Percentiles rank a stretch among this genome's conserved stretches.
Conservation (phyloP, 1,140 invertebrate species). For the Hormaphis cornu region DNA sequence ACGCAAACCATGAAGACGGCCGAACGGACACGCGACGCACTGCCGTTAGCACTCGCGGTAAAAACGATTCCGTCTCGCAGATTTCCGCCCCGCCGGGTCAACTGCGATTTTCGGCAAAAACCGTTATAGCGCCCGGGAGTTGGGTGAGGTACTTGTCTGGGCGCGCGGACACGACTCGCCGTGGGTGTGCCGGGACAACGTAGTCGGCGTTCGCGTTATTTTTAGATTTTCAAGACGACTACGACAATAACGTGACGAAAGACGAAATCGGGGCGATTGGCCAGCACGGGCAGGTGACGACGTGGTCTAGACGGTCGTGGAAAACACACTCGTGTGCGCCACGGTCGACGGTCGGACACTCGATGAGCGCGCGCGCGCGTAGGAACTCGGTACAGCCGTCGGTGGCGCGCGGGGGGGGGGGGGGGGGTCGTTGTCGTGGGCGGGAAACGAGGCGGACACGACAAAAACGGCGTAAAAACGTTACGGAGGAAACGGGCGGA, state of each 20-base stretch:
- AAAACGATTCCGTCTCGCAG: too few relatives aligned
- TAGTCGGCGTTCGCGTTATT: too few relatives aligned
- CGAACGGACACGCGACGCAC: background rate
- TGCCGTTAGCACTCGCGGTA: too few relatives aligned
- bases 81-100: too few relatives aligned
- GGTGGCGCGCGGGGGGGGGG: background rate
- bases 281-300: background rate
- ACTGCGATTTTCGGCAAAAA: too few relatives aligned
- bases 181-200: too few relatives aligned
- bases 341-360: background rate
- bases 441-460: background rate
- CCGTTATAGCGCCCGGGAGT: too few relatives aligned
- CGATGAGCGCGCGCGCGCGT: background rate
- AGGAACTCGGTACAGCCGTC: background rate
- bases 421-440: background rate
- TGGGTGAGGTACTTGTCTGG: too few relatives aligned
- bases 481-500: background rate
- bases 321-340: constrained; percentile 13
- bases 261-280: background rate
- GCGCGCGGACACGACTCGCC: too few relatives aligned
- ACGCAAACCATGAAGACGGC: background rate
- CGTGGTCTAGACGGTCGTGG: constrained; percentile 19
- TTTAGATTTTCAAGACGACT: background rate
- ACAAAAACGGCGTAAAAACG: background rate
- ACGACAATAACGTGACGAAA: background rate